Percentiles rank a stretch among this genome's conserved stretches.
These are phyloP conservation scores for Tipula vernalis DNA, from an alignment of 2,888 invertebrate species.

Conservation along the genomic window DNA sequence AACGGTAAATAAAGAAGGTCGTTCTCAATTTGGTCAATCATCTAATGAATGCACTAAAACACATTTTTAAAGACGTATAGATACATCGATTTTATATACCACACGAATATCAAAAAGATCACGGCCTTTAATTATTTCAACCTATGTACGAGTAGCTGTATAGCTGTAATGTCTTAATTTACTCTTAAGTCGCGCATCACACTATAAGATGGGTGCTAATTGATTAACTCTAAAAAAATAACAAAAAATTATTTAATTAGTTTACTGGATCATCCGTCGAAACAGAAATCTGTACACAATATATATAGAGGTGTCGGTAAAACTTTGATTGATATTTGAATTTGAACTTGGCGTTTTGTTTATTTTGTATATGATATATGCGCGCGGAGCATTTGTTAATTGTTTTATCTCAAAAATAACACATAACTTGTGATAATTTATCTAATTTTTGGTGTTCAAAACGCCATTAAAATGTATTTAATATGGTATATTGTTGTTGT, in stretches of 20 bases:
- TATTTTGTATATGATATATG: background rate
- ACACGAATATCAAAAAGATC: background rate
- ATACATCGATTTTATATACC: background rate
- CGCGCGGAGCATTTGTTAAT: background rate
- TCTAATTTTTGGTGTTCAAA: background rate
- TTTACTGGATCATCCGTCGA: background rate
- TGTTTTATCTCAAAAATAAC: background rate
- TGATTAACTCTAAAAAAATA: background rate
- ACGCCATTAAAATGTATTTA: background rate
- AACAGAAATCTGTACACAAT: background rate
- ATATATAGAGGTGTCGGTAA: background rate
- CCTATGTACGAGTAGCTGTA: no score
- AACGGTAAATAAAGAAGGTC: background rate
- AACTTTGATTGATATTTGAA: background rate
- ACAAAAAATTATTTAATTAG: background rate
- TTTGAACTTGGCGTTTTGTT: background rate
- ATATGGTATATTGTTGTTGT: background rate
- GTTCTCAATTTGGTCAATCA: background rate
- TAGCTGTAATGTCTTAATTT: background rate
- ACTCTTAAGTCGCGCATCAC: background rate
- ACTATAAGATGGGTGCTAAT: background rate
- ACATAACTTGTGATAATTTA: background rate
- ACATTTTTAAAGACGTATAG: background rate
- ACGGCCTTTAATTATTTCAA: background rate
- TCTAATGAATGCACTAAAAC: no score